Conservation (phyloP, 2,888 invertebrate species). For the Myathropa florea region DNA sequence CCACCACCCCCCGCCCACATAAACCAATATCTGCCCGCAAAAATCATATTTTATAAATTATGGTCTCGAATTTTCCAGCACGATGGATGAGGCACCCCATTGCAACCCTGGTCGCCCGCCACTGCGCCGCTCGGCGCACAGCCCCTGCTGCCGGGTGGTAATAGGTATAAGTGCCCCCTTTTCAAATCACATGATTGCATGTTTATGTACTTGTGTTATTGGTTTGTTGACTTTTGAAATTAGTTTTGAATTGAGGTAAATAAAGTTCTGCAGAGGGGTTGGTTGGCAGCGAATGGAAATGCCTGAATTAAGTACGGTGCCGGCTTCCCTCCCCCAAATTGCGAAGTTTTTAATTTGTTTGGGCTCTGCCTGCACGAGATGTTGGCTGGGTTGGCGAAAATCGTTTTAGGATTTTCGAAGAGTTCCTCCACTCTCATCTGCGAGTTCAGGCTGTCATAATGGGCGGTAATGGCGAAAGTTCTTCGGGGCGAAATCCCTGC, state of each 20-base stretch:
- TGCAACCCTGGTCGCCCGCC: not conserved
- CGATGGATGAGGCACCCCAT: not conserved
- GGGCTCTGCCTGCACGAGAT: not conserved
- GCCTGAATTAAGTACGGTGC: slow-evolving; percentile 23
- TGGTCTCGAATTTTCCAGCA: slow-evolving; percentile 28
- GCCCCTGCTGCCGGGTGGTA: slow-evolving; percentile 22
- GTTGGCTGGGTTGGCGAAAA: slow-evolving; percentile 1
- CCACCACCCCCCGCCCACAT: slow-evolving; percentile 39
- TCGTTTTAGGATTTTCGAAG: slow-evolving; percentile 33
- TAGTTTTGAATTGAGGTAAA: slow-evolving; percentile 80
- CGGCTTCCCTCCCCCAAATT: slow-evolving; percentile 3
- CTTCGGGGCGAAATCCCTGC: slow-evolving; percentile 20
- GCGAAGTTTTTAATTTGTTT: slow-evolving; percentile 49
- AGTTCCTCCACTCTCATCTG: not conserved
- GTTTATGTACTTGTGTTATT: slow-evolving; percentile 76
- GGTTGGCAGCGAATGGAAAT: slow-evolving; percentile 26
- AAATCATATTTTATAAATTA: slow-evolving; percentile 67
- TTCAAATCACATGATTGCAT: slow-evolving; percentile 72
- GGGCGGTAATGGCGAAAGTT: slow-evolving; percentile 59
- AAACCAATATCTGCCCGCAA: slow-evolving; percentile 36
- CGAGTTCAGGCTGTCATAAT: slow-evolving; percentile 30
- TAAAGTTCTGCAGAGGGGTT: slow-evolving; percentile 70
- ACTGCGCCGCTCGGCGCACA: not conserved
- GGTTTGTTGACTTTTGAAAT: slow-evolving; percentile 80
- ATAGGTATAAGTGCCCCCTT: slow-evolving; percentile 70